phyloP scores from a whole-genome alignment of 2,113 vertebrate species.

The Colius striatus region DNA sequence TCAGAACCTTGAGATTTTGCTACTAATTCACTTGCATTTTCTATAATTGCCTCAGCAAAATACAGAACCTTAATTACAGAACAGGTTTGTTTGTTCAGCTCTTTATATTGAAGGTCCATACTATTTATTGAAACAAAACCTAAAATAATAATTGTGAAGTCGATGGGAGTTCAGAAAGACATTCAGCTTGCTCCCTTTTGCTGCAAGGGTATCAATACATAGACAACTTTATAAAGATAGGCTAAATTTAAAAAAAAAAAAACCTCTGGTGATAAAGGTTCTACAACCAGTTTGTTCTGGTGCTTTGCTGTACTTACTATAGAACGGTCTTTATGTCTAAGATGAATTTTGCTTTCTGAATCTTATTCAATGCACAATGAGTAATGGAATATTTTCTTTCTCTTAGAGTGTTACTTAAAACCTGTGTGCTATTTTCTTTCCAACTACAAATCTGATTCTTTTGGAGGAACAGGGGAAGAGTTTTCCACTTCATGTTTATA shows the following conservation, averaged over 20 bases:
- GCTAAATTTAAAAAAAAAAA: background rate
- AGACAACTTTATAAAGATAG: background rate
- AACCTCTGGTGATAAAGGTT: background rate
- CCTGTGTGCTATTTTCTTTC: background rate
- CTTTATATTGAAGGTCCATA: background rate
- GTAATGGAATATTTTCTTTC: background rate
- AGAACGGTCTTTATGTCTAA: background rate
- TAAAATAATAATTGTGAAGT: constrained; percentile 35
- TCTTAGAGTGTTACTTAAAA: background rate
- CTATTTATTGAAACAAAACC: constrained; percentile 8
- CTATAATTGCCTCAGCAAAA: background rate
- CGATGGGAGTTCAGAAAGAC: background rate
- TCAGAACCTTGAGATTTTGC: background rate
- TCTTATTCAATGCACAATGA: background rate
- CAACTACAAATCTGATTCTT: background rate
- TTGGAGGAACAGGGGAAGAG: background rate
- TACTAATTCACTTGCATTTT: background rate
- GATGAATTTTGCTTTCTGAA: background rate
- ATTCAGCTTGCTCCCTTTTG: background rate
- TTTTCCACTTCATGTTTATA: background rate
- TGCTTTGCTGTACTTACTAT: background rate
- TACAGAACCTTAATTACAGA: background rate
- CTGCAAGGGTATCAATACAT: constrained; percentile 3
- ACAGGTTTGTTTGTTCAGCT: constrained; percentile 10
- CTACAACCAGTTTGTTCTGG: background rate